These are phyloP conservation scores for Sacculina carcini DNA, from an alignment of 2,888 invertebrate genomes.

Conservation along the genomic window DNA sequence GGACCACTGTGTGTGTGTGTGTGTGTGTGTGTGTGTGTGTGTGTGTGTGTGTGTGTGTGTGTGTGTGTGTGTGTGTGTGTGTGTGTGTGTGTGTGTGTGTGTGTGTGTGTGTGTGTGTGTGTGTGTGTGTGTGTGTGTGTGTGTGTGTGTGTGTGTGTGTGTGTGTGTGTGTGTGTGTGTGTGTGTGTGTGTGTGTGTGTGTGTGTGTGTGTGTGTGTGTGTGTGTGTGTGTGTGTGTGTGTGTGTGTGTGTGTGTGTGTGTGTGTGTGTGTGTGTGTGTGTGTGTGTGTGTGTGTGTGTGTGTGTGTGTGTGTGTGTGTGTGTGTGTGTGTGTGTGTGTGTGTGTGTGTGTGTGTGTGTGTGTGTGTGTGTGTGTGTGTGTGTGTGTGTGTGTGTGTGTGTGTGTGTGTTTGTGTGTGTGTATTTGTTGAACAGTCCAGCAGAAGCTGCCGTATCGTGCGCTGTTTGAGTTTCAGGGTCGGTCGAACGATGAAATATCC, in stretches of 20 bases:
- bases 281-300: not conserved
- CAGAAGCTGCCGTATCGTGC: slow-evolving; percentile 36
- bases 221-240: not conserved
- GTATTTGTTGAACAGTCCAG: not conserved
- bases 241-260: not conserved
- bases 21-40: not conserved
- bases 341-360: not conserved
- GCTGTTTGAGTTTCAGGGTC: slow-evolving; percentile 72
- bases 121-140: not conserved
- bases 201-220: not conserved
- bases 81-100: not conserved
- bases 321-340: not conserved
- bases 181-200: not conserved
- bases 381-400: not conserved
- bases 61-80: not conserved
- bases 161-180: not conserved
- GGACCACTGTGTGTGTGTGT: too few species aligned
- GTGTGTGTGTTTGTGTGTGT: not conserved
- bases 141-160: not conserved
- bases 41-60: not conserved
- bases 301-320: not conserved
- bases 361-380: not conserved
- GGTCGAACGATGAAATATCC: slow-evolving; percentile 74
- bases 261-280: not conserved
- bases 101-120: not conserved